Percentiles rank a stretch among this genome's conserved stretches.
Conservation (phyloP, 2,797 vertebrate species). For the Epinephelus awoara region DNA sequence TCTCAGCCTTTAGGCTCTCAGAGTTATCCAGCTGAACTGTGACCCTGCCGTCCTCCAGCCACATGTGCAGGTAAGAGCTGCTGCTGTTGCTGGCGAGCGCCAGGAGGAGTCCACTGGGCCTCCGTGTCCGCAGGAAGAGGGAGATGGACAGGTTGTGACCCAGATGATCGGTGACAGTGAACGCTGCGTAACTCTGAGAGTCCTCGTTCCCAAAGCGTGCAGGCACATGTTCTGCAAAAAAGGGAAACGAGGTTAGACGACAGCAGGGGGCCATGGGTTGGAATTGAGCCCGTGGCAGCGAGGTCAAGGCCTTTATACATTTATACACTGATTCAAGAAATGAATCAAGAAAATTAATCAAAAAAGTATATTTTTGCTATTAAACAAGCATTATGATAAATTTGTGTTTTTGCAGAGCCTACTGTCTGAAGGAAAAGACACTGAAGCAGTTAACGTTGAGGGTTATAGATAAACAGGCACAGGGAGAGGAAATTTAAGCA, state of each 20-base stretch:
- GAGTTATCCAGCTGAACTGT: constrained; percentile 72
- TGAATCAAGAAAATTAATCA: no score
- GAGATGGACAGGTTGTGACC: constrained; percentile 86
- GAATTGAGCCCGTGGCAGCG: no score
- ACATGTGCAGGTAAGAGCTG: constrained; percentile 80
- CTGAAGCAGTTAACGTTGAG: neutral
- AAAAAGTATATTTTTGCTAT: neutral
- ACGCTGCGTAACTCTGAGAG: constrained; percentile 87
- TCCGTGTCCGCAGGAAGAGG: constrained; percentile 90
- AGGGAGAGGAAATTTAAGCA: constrained; percentile 25
- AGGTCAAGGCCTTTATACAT: no score
- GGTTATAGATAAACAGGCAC: neutral
- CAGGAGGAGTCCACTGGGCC: constrained; percentile 85
- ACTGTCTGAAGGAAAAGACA: neutral
- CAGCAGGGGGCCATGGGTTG: no score
- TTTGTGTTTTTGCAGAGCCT: constrained; percentile 8
- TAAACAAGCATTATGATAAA: neutral
- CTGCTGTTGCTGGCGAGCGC: constrained; percentile 82
- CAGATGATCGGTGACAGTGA: constrained; percentile 79
- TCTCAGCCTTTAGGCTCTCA: constrained; percentile 70
- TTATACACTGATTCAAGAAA: no score
- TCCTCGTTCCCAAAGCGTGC: constrained; percentile 91
- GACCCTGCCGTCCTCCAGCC: constrained; percentile 88
- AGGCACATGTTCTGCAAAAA: constrained; percentile 86
- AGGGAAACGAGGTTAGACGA: neutral